Percentiles rank a stretch among this genome's conserved stretches.
Conservation (phyloP, 2,797 vertebrate species). For the Podarcis lilfordi region DNA sequence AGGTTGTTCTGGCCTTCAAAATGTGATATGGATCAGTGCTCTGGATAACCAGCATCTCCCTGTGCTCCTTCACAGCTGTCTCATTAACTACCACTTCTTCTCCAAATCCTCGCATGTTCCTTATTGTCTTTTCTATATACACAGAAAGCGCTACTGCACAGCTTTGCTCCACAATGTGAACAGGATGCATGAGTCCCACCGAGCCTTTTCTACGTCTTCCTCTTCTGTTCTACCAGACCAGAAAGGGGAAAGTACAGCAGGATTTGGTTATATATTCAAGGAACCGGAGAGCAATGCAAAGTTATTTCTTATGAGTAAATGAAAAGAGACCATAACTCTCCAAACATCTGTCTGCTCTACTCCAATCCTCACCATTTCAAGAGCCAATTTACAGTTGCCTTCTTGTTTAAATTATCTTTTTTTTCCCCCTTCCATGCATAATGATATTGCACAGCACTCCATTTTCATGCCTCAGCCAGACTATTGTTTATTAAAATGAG, state of each 20-base stretch:
- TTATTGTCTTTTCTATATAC: neutral
- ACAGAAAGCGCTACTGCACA: slow-evolving; percentile 9
- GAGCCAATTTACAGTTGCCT: slow-evolving; percentile 23
- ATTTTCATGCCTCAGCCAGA: neutral
- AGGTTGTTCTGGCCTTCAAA: neutral
- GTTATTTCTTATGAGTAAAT: slow-evolving; percentile 42
- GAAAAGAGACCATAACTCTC: slow-evolving; percentile 53
- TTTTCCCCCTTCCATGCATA: neutral
- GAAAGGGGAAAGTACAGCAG: slow-evolving; percentile 36
- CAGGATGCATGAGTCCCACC: neutral
- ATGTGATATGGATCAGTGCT: neutral
- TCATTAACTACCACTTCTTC: neutral
- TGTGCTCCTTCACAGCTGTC: neutral
- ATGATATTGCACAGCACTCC: neutral
- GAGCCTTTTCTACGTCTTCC: neutral
- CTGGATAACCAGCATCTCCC: neutral
- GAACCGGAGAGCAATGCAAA: slow-evolving; percentile 55
- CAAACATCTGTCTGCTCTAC: slow-evolving; percentile 48
- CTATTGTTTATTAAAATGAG: slow-evolving; percentile 16
- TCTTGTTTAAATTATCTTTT: slow-evolving; percentile 7
- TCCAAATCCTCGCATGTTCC: neutral
- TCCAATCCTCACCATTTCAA: slow-evolving; percentile 25
- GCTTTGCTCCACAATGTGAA: slow-evolving; percentile 3
- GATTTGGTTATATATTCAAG: slow-evolving; percentile 55
- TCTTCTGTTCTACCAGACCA: slow-evolving; percentile 16